phyloP scores from a whole-genome alignment of 2,113 vertebrate genomes.

The Miniopterus natalensis region DNA sequence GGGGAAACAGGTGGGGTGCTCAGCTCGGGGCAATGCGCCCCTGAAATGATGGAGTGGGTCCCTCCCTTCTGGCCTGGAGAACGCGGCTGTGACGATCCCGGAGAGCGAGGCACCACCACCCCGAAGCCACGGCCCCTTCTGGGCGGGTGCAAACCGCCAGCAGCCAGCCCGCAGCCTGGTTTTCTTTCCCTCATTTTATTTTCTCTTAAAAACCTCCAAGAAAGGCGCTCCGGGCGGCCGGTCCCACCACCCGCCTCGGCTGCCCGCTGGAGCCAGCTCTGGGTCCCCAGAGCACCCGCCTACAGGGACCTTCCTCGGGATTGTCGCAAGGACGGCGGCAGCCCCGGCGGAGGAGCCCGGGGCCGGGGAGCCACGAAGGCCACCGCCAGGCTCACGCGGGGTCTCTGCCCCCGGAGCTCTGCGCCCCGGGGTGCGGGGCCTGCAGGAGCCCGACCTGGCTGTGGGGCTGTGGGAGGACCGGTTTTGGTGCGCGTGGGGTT shows the following conservation, averaged over 20 bases:
- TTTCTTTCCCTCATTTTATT: conserved; percentile 33
- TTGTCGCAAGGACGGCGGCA: rapidly evolving
- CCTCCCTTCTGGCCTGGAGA: conserved; percentile 84
- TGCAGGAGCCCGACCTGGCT: rapidly evolving
- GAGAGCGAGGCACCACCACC: conserved; percentile 90
- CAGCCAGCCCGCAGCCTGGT: conserved; percentile 55
- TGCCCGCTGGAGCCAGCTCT: rapidly evolving
- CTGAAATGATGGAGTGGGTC: conserved; percentile 89
- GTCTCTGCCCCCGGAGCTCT: background rate
- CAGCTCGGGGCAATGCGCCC: conserved; percentile 85
- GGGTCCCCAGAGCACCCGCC: background rate
- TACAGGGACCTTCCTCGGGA: background rate
- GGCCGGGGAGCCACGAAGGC: too few relatives aligned
- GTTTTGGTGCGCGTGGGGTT: background rate
- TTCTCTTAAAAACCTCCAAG: conserved; percentile 70
- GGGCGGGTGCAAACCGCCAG: conserved; percentile 29
- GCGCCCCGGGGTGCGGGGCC: too few relatives aligned
- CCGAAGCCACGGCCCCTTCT: conserved; percentile 58
- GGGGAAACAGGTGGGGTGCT: conserved; percentile 91
- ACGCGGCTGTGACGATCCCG: conserved; percentile 84
- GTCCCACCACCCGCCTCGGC: background rate
- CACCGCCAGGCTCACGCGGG: too few relatives aligned
- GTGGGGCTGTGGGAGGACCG: background rate
- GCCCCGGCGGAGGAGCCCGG: background rate
- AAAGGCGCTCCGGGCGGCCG: background rate